Conservation (phyloP, 2,888 invertebrate genomes). For the Leptinotarsa peninsularis region DNA sequence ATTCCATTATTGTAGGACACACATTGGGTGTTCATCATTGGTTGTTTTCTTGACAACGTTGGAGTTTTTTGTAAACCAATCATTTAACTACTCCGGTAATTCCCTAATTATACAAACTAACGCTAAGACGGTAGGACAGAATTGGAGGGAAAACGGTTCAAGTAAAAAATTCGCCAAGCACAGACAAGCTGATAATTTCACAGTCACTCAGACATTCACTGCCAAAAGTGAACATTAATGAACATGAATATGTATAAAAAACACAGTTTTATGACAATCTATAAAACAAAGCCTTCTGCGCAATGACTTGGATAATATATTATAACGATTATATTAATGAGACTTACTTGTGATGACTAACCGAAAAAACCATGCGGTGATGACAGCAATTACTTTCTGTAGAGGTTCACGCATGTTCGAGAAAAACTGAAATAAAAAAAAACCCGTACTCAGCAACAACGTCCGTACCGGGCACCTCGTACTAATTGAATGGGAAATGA, state of each 20-base stretch:
- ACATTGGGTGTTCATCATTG: too few relatives aligned
- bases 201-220: background rate
- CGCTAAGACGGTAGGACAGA: background rate
- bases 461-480: slow-evolving; percentile 36
- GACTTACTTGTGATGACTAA: slow-evolving; percentile 6
- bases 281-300: background rate
- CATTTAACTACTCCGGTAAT: too few relatives aligned
- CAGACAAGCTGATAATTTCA: background rate
- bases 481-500: slow-evolving; percentile 42
- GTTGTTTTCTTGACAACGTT: too few relatives aligned
- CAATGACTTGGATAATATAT: background rate
- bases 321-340: background rate
- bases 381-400: background rate
- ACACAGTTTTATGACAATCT: background rate
- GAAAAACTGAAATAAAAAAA: background rate
- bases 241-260: background rate
- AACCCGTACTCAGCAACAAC: slow-evolving; percentile 6
- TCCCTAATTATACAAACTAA: too few relatives aligned
- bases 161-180: background rate
- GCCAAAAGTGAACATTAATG: background rate
- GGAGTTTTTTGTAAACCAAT: too few relatives aligned
- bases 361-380: background rate
- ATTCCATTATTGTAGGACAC: too few relatives aligned
- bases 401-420: background rate
- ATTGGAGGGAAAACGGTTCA: background rate